Evolutionary conservation across 2,888 invertebrate genomes (phyloP), one percentile per base, ranked within the genome.

Genomic region (Agrilus cyanescens): DNA sequence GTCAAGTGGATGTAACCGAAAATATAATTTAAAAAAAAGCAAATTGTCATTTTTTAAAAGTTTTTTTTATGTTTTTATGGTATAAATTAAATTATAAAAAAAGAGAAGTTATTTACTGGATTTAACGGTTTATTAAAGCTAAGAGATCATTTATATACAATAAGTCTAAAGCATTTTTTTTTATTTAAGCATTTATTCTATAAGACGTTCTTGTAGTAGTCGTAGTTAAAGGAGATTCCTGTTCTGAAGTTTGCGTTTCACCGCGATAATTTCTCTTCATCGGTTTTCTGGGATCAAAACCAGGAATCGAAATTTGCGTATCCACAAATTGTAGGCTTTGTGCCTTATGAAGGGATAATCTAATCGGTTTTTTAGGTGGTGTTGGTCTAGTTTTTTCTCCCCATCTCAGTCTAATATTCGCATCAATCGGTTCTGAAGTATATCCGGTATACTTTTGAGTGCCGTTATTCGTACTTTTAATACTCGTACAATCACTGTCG

Each of bases 281-380:
- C 0, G 79, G 75, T 55, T 78, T 79, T 12, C 61, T 53, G 3
- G 53, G 56, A 36, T 57, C 56, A 13, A 51, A 49, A 39, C 58
- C 47, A 10, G 51, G 50, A 1, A 51, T 50, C 10, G 49, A 50
- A 1, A 62, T 57, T 0, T 66, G 65, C 1, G 68, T 67, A 49
- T 73, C 74, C 1, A 86, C 75, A 0, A 85, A 85, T 57, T 86
- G 86, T 38, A 86, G 74, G 62, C 87, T 88, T 48, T 84, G 79
- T 0, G 89, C 85, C 53, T 87, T 78, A 59, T 89, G 89, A 38
- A 90, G 66, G 0, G 88, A 89, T 32, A 90, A 67, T 8, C 89
- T 72, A 38, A 88, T 64, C 0, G 89, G 90, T 59, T 90, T 90
- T 56, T 88, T 83, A 14, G 89, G 90, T 4, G 89, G 89, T 12